phyloP scores from a whole-genome alignment of 2,113 vertebrate species.

The Pedetes capensis region DNA sequence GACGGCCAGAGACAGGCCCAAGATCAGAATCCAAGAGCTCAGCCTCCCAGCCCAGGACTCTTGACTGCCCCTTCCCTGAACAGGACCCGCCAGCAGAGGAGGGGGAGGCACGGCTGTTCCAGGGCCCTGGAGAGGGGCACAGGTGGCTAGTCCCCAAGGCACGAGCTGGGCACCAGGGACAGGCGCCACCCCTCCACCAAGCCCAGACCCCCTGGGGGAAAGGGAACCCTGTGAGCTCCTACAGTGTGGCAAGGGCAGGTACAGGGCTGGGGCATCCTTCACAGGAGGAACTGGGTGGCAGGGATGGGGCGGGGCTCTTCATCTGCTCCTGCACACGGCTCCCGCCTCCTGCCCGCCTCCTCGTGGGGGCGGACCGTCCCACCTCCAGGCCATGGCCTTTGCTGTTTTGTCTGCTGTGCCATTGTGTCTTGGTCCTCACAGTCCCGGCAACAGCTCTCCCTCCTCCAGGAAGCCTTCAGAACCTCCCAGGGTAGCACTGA shows the following conservation, averaged over 20 bases:
- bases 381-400: slow-evolving; percentile 51
- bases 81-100: background rate
- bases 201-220: background rate
- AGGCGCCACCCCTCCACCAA: background rate
- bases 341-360: background rate
- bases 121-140: background rate
- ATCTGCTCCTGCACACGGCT: slow-evolving; percentile 27
- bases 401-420: slow-evolving; percentile 5
- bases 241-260: background rate
- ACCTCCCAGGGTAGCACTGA: slow-evolving; percentile 1
- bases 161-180: background rate
- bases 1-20: background rate
- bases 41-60: background rate
- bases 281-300: background rate
- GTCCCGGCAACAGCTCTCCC: slow-evolving; percentile 35
- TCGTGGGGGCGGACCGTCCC: slow-evolving; percentile 8
- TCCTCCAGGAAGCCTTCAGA: slow-evolving; percentile 49
- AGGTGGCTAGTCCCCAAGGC: background rate
- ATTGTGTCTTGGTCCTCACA: slow-evolving; percentile 17
- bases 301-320: background rate
- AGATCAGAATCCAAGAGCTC: background rate
- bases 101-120: background rate
- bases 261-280: background rate
- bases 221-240: background rate
- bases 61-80: background rate